Percentiles rank a stretch among this genome's conserved stretches.
These are phyloP conservation scores for Drosophila lowei DNA, from an alignment of 1,140 invertebrate species.

Conservation along the genomic window DNA sequence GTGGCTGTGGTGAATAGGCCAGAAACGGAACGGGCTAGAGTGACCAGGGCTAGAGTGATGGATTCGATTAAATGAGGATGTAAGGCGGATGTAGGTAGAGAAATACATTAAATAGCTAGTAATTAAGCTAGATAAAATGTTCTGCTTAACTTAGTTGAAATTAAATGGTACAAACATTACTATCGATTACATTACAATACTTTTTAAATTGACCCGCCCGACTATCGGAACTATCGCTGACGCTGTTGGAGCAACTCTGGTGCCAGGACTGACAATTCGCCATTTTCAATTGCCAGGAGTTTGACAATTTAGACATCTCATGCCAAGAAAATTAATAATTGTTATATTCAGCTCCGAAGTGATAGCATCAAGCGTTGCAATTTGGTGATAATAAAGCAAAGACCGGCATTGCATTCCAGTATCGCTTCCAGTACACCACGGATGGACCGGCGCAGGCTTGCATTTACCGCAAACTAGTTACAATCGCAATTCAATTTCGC, in stretches of 20 bases:
- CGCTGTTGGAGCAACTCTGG: background rate
- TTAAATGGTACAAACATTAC: too few species aligned
- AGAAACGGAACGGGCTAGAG: slow-evolving; percentile 10
- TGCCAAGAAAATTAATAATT: too few species aligned
- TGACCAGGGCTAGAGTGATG: slow-evolving; percentile 8
- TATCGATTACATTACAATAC: background rate
- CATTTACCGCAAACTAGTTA: slow-evolving; percentile 5
- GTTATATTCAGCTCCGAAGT: too few species aligned
- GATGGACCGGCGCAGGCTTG: slow-evolving; percentile 20
- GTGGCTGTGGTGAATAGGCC: slow-evolving; percentile 40
- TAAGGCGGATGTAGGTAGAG: background rate
- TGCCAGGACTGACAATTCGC: background rate
- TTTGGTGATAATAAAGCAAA: slow-evolving; percentile 2
- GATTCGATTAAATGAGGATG: slow-evolving; percentile 10
- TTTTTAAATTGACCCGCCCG: background rate
- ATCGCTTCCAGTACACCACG: slow-evolving; percentile 51
- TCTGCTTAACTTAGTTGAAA: too few species aligned
- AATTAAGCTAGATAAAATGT: too few species aligned
- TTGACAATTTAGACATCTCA: too few species aligned
- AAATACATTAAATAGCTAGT: too few species aligned
- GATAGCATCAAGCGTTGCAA: too few species aligned
- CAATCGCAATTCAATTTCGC: background rate
- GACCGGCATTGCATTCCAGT: slow-evolving; percentile 35
- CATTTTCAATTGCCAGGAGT: too few species aligned
- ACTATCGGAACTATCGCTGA: too few species aligned